A percentile compares a stretch with the other conserved stretches of the same genome.
phyloP scores from a whole-genome alignment of 2,797 vertebrate genomes.

The Labeo calbasu region DNA sequence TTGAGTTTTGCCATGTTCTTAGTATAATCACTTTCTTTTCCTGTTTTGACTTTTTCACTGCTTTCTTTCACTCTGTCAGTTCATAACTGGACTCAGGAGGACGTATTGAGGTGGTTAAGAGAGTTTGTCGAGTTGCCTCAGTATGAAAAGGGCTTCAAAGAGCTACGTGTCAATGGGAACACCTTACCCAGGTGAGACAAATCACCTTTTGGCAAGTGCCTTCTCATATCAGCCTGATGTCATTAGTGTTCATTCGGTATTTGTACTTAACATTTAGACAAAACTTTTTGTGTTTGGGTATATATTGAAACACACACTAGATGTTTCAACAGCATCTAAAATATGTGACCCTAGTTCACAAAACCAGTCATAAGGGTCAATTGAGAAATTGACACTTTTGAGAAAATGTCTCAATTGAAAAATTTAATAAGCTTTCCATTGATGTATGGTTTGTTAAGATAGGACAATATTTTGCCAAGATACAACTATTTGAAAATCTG shows the following conservation, averaged over 20 bases:
- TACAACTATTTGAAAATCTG: too few relatives aligned
- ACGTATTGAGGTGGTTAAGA: slow-evolving; percentile 91
- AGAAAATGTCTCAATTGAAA: too few relatives aligned
- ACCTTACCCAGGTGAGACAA: slow-evolving; percentile 88
- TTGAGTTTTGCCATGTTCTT: neutral
- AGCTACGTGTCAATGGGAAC: slow-evolving; percentile 92
- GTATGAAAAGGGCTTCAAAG: slow-evolving; percentile 95
- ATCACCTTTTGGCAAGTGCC: neutral
- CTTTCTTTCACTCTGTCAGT: slow-evolving; percentile 76
- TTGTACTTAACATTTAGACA: neutral
- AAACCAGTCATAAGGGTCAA: too few relatives aligned
- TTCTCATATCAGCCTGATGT: neutral
- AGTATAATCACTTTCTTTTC: neutral
- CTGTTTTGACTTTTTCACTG: neutral
- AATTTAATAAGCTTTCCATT: too few relatives aligned
- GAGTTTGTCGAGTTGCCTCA: slow-evolving; percentile 98
- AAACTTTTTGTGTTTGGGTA: too few relatives aligned
- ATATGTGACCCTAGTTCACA: neutral
- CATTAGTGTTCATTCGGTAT: neutral
- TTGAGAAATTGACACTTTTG: too few relatives aligned
- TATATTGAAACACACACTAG: neutral
- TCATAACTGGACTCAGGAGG: slow-evolving; percentile 97
- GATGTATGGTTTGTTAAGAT: too few relatives aligned
- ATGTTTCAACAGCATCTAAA: neutral
- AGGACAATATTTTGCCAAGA: too few relatives aligned